Conservation (phyloP, 2,888 invertebrate species). For the Cybosia mesomella region DNA sequence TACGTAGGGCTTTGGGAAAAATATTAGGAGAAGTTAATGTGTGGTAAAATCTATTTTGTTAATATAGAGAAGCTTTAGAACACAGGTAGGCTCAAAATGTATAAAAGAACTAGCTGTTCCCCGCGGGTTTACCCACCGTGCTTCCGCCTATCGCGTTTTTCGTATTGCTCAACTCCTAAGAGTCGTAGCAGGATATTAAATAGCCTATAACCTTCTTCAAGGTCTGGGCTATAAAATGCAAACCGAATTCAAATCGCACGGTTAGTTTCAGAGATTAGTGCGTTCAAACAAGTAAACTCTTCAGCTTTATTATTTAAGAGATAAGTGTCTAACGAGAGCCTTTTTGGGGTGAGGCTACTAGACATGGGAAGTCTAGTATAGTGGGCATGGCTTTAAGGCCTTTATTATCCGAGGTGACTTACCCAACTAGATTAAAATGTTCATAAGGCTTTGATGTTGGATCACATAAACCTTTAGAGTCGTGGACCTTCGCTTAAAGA, state of each 20-base stretch:
- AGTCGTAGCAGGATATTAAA: no score
- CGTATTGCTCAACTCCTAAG: no score
- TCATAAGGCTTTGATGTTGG: neutral
- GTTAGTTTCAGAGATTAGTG: no score
- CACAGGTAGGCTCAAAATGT: no score
- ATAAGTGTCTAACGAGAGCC: neutral
- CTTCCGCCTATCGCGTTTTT: no score
- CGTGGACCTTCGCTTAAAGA: neutral
- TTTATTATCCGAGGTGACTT: neutral
- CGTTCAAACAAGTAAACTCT: no score
- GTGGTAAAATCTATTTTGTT: conserved; percentile 11
- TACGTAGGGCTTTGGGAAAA: conserved; percentile 17
- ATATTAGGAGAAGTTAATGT: conserved; percentile 11
- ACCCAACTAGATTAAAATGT: neutral
- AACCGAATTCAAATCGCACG: no score
- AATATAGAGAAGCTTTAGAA: neutral
- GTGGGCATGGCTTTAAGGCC: neutral
- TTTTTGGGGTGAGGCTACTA: neutral
- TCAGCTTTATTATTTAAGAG: no score
- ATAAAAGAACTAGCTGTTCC: no score
- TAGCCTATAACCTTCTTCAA: no score
- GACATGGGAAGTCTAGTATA: neutral
- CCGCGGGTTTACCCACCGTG: no score
- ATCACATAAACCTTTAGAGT: neutral
- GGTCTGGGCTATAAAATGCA: no score